Evolutionary conservation across 1,140 invertebrate genomes (phyloP).

Genomic region (Tetramorium simillimum): DNA sequence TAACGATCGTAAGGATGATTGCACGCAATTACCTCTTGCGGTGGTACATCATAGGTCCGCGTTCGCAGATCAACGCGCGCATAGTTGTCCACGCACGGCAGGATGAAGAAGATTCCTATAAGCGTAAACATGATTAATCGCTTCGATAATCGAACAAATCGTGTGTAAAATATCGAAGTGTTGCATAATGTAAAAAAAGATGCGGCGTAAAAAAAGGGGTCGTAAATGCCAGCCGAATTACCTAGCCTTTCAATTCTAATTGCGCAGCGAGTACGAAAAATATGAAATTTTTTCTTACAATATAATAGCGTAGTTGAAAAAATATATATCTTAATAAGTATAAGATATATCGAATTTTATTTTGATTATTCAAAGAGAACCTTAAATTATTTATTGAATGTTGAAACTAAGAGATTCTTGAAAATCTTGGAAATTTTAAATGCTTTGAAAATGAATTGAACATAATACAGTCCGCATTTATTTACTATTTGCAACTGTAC

Average conservation of each 20-base stretch:
- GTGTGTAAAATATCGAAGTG: neutral
- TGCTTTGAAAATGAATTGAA: too few species aligned
- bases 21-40: constrained; percentile 92
- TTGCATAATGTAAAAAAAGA: neutral
- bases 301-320: neutral
- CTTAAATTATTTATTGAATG: too few species aligned
- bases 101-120: constrained; percentile 96
- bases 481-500: too few species aligned
- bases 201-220: neutral
- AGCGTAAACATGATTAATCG: constrained; percentile 64
- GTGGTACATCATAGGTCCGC: constrained; percentile 97
- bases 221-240: neutral
- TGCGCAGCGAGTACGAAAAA: neutral
- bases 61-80: constrained; percentile 96
- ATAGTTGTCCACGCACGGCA: constrained; percentile 97
- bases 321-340: neutral
- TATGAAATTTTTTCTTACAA: neutral
- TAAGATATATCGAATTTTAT: too few species aligned
- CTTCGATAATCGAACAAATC: neutral
- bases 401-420: too few species aligned
- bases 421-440: too few species aligned
- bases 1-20: neutral
- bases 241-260: neutral
- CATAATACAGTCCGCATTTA: too few species aligned
- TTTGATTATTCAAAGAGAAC: too few species aligned